Conservation (phyloP, 2,888 invertebrate genomes). For the Orchestes rusci region DNA sequence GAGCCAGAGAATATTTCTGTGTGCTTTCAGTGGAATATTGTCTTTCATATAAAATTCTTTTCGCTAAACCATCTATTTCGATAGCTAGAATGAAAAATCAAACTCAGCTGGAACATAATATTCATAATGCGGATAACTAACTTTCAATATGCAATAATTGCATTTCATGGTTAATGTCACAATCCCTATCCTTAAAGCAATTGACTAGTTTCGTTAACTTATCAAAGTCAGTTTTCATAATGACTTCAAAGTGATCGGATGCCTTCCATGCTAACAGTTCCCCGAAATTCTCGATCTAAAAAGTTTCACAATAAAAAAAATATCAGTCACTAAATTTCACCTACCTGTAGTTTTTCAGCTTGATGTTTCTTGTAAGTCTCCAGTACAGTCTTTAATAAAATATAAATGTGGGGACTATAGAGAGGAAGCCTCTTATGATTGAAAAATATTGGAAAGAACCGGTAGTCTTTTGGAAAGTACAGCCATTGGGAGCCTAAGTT, state of each 20-base stretch:
- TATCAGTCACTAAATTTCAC: background rate
- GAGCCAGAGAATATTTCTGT: conserved; percentile 36
- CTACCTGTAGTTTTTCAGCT: conserved; percentile 38
- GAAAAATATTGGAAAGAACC: conserved; percentile 41
- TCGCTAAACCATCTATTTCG: conserved; percentile 50
- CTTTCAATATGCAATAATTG: conserved; percentile 71
- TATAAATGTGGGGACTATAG: conserved; percentile 33
- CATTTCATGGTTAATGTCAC: conserved; percentile 70
- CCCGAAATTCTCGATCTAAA: conserved; percentile 72
- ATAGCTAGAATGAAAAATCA: conserved; percentile 46
- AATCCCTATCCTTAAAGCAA: conserved; percentile 62
- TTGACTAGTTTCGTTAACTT: conserved; percentile 65
- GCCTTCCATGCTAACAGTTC: conserved; percentile 74
- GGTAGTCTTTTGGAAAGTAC: conserved; percentile 44
- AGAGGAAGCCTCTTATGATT: conserved; percentile 25
- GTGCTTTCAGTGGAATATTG: conserved; percentile 42
- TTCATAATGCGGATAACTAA: conserved; percentile 44
- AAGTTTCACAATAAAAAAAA: conserved; percentile 17
- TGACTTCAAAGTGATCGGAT: conserved; percentile 63
- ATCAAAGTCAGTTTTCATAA: conserved; percentile 70
- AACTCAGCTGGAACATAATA: background rate
- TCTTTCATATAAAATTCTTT: conserved; percentile 47
- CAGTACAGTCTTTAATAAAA: conserved; percentile 36
- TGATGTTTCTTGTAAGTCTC: conserved; percentile 38
- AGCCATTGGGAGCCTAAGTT: conserved; percentile 47